Conservation (phyloP, 2,888 invertebrate genomes). For the Scelioninae gen. 2 region DNA sequence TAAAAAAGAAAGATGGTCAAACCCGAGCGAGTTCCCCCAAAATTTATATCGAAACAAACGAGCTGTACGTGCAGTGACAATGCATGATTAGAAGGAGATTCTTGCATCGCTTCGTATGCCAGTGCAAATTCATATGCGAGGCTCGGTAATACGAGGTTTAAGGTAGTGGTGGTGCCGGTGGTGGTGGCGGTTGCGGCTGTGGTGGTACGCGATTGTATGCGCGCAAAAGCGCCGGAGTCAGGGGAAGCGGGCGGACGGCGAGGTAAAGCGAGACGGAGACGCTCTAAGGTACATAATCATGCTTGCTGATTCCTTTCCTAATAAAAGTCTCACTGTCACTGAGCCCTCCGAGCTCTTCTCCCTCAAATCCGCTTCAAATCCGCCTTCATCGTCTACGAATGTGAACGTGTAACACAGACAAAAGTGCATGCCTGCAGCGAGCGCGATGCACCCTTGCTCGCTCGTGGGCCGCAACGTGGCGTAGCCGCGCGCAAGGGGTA, state of each 20-base stretch:
- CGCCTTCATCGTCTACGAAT: constrained; percentile 56
- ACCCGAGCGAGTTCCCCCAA: constrained; percentile 47
- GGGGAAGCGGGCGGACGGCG: constrained; percentile 23
- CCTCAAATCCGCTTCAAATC: constrained; percentile 61
- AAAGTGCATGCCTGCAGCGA: constrained; percentile 66
- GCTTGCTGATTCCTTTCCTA: constrained; percentile 75
- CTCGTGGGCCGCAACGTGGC: constrained; percentile 45
- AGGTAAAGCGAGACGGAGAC: constrained; percentile 65
- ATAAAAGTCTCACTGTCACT: constrained; percentile 75
- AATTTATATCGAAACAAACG: constrained; percentile 56
- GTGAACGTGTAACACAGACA: constrained; percentile 60
- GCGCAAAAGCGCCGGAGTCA: constrained; percentile 41
- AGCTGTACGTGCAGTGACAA: constrained; percentile 57
- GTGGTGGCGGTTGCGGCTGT: constrained; percentile 20
- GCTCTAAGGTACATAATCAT: constrained; percentile 75
- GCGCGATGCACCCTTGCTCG: constrained; percentile 64
- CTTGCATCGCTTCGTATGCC: constrained; percentile 59
- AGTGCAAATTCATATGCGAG: constrained; percentile 61
- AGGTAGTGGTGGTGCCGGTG: constrained; percentile 57
- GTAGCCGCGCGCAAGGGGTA: constrained; percentile 60
- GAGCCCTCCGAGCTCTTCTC: constrained; percentile 57
- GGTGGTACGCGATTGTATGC: constrained; percentile 45
- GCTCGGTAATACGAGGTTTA: constrained; percentile 65
- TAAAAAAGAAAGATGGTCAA: constrained; percentile 53
- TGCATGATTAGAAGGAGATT: constrained; percentile 58